Percentiles rank a stretch among this genome's conserved stretches.
These are phyloP conservation scores for Ophion ellenae DNA, from an alignment of 2,888 invertebrate genomes.

Conservation along the genomic window DNA sequence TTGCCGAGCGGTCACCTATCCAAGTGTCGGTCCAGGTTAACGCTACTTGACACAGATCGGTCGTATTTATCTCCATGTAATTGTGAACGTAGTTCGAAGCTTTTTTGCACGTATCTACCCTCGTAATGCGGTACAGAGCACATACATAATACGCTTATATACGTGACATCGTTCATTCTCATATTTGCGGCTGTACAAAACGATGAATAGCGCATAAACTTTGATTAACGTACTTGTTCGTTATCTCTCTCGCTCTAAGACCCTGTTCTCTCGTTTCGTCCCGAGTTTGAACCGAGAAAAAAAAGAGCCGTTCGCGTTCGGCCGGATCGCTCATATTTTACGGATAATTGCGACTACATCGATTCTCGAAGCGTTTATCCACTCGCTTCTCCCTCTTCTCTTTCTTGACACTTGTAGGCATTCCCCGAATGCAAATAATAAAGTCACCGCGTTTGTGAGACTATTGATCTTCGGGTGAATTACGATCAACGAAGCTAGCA, in stretches of 20 bases:
- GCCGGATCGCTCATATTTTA: slow-evolving; percentile 58
- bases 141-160: not conserved
- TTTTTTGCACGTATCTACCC: too few species aligned
- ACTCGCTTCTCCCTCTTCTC: not conserved
- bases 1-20: too few species aligned
- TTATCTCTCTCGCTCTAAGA: not conserved
- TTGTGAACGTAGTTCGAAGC: too few species aligned
- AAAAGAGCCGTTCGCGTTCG: slow-evolving; percentile 31
- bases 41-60: too few species aligned
- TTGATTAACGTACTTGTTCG: slow-evolving; percentile 46
- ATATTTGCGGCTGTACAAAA: slow-evolving; percentile 12
- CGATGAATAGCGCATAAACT: slow-evolving; percentile 53
- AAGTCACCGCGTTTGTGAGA: slow-evolving; percentile 35
- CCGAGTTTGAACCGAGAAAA: not conserved
- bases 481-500: slow-evolving; percentile 39
- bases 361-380: slow-evolving; percentile 35
- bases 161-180: slow-evolving; percentile 6
- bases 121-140: not conserved
- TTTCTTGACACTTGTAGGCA: slow-evolving; percentile 15
- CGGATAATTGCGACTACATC: slow-evolving; percentile 60
- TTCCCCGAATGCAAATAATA: slow-evolving; percentile 48
- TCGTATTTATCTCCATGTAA: too few species aligned
- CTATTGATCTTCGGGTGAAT: slow-evolving; percentile 53
- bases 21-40: too few species aligned
- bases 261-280: not conserved